These are phyloP conservation scores for Smittia aterrima DNA, from an alignment of 2,888 invertebrate genomes.

Conservation along the genomic window DNA sequence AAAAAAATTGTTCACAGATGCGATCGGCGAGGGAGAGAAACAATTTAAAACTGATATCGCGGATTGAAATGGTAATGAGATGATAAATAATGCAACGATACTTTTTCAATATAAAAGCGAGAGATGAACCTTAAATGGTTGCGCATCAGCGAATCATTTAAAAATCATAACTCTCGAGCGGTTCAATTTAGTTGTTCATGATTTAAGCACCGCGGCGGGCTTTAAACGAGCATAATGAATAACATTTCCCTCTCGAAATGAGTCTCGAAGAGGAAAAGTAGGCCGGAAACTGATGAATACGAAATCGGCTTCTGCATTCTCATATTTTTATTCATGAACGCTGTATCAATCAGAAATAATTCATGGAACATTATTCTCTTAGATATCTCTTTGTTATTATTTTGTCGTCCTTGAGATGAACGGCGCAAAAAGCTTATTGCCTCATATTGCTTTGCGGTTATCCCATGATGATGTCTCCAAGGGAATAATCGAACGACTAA, in stretches of 20 bases:
- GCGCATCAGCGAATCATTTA: constrained; percentile 14
- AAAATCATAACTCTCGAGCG: background rate
- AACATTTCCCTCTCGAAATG: background rate
- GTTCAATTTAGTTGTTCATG: background rate
- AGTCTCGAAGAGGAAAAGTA: background rate
- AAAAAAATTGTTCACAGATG: background rate
- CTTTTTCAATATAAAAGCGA: background rate
- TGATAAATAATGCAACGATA: constrained; percentile 13
- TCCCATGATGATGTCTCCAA: too few relatives aligned
- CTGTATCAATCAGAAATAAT: constrained; percentile 12
- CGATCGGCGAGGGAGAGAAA: background rate
- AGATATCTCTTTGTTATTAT: background rate
- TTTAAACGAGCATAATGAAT: background rate
- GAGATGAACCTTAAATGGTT: background rate
- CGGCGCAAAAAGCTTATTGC: background rate
- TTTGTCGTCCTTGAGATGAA: constrained; percentile 9
- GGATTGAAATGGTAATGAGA: background rate
- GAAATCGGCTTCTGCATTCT: background rate
- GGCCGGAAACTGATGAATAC: constrained; percentile 25
- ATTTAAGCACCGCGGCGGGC: background rate
- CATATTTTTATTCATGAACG: constrained; percentile 4
- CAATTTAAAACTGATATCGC: constrained; percentile 13
- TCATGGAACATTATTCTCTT: constrained; percentile 3
- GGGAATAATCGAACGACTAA: too few relatives aligned
- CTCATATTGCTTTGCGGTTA: background rate